Evolutionary conservation across 1,140 invertebrate genomes (phyloP), one percentile per base, ranked within the genome.

Genomic region (Sipha flava): DNA sequence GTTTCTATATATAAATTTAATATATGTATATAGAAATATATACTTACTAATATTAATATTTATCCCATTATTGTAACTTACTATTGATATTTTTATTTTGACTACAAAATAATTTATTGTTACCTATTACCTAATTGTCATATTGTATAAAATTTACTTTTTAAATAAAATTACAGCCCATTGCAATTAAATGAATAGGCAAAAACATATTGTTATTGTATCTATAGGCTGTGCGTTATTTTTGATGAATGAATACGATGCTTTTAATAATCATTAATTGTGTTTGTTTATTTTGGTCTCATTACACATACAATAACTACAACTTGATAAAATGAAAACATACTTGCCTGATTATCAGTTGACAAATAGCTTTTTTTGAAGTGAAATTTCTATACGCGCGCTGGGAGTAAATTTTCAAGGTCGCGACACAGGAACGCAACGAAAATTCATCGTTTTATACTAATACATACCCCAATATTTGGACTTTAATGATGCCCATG

Each of bases 161-260:
- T 52, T 54, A 75, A 75, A 75, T 52, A 75, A 75, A 49, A 54
- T 75, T 47, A 31, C 31, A 75, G 49, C 70, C 49, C 23, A 54
- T 52, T 52, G 45, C 26, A 75, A 37, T 52, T 75, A 31, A 52
- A 75, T 54, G n/a, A 75, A 54, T 75, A 75, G 70, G 45, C 18
- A 75, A 75, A 70, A 52, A 75, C 70, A 49, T 34, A 75, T 57
- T 75, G 18, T 77, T 77, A 57, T 77, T 77, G 73, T 37, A 59
- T 59, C 49, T 37, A 77, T 43, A 77, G 52, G 73, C 52, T 77
- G 73, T 77, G 52, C 52, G 34, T 77, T 77, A 77, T 77, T 54
- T 54, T 77, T 57, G 66, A 77, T 77, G 73, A 77, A 77, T 77
- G 52, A 77, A 77, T 73, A 34, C 59, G 52, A 77, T 57, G 73